These are phyloP conservation scores for Xylocampa areola DNA, from an alignment of 2,888 invertebrate species.

Conservation along the genomic window DNA sequence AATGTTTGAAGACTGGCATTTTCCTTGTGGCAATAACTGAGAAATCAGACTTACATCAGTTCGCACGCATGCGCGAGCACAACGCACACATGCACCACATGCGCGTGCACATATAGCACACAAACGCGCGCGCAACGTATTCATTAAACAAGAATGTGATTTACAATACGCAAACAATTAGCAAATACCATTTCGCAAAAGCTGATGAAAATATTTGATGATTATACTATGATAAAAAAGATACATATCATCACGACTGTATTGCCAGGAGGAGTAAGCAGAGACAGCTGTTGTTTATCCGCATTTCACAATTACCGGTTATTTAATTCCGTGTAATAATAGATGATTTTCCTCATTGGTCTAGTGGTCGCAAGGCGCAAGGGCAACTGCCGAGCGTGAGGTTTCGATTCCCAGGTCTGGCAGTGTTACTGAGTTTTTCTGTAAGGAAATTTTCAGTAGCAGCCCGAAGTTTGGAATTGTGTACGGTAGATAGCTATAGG, in stretches of 20 bases:
- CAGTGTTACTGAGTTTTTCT: no score
- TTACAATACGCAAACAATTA: conserved; percentile 64
- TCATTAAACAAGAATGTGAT: conserved; percentile 74
- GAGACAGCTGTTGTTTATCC: no score
- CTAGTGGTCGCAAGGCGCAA: no score
- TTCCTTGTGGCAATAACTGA: conserved; percentile 59
- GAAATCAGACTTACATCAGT: conserved; percentile 59
- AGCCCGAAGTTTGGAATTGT: no score
- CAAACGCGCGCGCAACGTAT: conserved; percentile 55
- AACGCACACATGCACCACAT: conserved; percentile 27
- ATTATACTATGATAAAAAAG: conserved; percentile 38
- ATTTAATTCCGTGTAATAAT: no score
- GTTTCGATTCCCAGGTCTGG: no score
- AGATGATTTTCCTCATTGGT: no score
- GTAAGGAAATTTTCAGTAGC: no score
- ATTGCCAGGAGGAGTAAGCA: no score
- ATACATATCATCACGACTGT: conserved; percentile 12
- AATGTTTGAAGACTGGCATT: conserved; percentile 49
- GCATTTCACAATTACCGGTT: no score
- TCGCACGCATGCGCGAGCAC: conserved; percentile 54
- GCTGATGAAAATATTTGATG: conserved; percentile 53
- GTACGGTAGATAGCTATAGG: no score
- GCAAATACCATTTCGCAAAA: conserved; percentile 65
- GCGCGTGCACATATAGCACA: conserved; percentile 44
- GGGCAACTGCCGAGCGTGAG: no score